phyloP scores from a whole-genome alignment of 2,797 vertebrate genomes.

The Spea hammondii region DNA sequence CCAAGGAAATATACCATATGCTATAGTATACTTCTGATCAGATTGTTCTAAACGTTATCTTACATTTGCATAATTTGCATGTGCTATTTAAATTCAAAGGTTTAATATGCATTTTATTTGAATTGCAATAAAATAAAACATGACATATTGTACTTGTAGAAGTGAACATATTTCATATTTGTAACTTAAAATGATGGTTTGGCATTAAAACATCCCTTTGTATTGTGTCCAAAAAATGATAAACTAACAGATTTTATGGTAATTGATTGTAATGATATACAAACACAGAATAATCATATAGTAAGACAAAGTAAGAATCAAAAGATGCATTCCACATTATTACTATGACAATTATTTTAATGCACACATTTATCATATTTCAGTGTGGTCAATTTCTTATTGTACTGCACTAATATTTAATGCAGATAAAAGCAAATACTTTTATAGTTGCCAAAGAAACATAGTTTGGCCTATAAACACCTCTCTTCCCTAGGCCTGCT shows the following conservation, averaged over 20 bases:
- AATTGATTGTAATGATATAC: no score
- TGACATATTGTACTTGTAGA: no score
- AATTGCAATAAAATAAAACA: no score
- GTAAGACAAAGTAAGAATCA: no score
- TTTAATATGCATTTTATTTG: no score
- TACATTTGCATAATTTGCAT: neutral
- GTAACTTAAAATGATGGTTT: no score
- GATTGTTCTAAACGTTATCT: neutral
- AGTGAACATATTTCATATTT: no score
- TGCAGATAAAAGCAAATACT: neutral
- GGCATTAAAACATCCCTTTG: no score
- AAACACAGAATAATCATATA: no score
- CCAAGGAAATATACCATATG: constrained; percentile 46
- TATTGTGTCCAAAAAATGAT: no score
- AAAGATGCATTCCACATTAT: no score
- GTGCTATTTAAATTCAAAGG: neutral
- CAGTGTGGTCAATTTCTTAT: neutral
- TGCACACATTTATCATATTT: neutral
- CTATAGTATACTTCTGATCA: constrained; percentile 26
- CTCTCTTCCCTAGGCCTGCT: neutral
- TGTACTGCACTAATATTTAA: neutral
- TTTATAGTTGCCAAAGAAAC: neutral
- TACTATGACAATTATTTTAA: neutral
- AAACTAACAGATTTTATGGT: no score
- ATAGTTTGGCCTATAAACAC: neutral